Evolutionary conservation across 1,140 invertebrate species (phyloP).

Genomic region (Cydia strobilella): DNA sequence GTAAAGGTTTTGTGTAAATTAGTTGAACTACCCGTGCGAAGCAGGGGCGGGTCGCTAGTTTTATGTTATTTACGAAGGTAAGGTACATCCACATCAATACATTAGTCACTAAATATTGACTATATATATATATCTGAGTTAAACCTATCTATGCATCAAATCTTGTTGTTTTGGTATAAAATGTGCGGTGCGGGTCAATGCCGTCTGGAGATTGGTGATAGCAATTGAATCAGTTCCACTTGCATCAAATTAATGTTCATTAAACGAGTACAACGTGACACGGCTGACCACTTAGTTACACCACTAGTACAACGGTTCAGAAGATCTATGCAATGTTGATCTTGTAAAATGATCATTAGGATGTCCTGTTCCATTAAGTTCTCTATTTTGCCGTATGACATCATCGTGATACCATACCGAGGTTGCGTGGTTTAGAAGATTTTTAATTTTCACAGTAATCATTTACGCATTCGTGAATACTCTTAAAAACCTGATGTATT

Average conservation of each 20-base stretch:
- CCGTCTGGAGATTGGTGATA: conserved; percentile 67
- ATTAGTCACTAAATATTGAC: not conserved
- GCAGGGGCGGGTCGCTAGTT: no score
- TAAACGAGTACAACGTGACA: conserved; percentile 56
- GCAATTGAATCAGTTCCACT: conserved; percentile 78
- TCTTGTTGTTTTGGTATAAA: conserved; percentile 47
- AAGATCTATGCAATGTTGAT: conserved; percentile 40
- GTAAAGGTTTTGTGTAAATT: no score
- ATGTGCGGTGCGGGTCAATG: conserved; percentile 68
- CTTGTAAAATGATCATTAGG: conserved; percentile 51
- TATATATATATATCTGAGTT: not conserved
- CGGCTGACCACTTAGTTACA: conserved; percentile 43
- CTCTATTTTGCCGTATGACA: conserved; percentile 52
- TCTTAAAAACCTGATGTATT: conserved; percentile 31
- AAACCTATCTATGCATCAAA: conserved; percentile 23
- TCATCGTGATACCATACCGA: conserved; percentile 55
- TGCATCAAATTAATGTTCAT: conserved; percentile 76
- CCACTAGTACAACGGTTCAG: conserved; percentile 38
- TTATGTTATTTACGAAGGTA: no score
- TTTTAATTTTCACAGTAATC: conserved; percentile 15
- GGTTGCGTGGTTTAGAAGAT: not conserved
- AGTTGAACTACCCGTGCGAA: no score
- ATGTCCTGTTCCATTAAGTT: conserved; percentile 49
- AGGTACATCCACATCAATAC: not conserved
- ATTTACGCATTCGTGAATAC: not conserved